Base-by-base conservation (phyloP, 2,113 vertebrate genomes). In the Uria aalge region DNA sequence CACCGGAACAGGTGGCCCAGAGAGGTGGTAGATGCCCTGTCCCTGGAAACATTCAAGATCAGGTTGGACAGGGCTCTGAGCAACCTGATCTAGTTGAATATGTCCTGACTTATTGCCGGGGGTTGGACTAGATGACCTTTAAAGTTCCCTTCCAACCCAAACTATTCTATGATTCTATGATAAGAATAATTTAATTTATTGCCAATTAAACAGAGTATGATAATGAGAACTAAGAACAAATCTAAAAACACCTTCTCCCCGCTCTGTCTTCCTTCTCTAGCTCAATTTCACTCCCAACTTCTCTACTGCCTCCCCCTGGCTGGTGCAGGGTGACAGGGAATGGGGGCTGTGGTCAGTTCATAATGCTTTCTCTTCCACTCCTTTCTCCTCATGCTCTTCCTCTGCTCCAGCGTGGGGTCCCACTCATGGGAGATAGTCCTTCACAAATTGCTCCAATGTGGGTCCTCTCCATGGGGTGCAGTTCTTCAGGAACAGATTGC, bases 271-370 rank as follows among this genome's bases (percentile, higher is more conserved):
- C 71, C 34, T 81, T 85, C 20, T 23, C 18, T 56, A 27, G 29
- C 8, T 80, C 24, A 60, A 13, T n/a, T 76, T 48, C 59, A 73
- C 9, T 56, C 15, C 9, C 24, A 69, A 4, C 7, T 53, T 29
- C 34, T 43, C 62, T 57, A 11, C 4, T 11, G 68, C 20, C 11
- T 78, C 16, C 12, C 20, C 6, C 2, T 1, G 2, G 63, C 0
- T 1, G 2, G 8, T 7, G 3, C 5, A 50, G 7, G 7, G 9
- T 15, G 2, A 16, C 9, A 3, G 5, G 3, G 6, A 84, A 40
- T 20, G 5, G 10, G 3, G 3, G 16, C 20, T 48, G 6, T 24
- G 6, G 8, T 74, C 16, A 48, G 9, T 43, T 79, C 38, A 27
- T 29, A 55, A 21, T 3, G 1, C 16, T 76, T 91, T 36, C 17